A percentile compares a stretch with the other conserved stretches of the same genome.
Evolutionary conservation across 1,140 invertebrate genomes (phyloP).

Genomic region (Apis laboriosa): DNA sequence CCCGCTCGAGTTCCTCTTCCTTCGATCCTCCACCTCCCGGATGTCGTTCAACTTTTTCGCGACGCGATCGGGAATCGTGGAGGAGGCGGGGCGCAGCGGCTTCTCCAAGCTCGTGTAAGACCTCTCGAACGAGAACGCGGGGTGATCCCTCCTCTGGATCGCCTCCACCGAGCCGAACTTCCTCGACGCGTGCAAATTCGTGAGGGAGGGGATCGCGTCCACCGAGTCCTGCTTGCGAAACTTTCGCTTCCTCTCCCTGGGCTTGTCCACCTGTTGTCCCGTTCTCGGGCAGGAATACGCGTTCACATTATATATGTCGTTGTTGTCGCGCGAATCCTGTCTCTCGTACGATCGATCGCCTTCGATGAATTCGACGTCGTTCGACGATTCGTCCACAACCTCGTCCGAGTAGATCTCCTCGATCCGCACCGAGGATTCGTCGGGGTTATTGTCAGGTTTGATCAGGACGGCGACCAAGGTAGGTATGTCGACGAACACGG

Average conservation of each 20-base stretch:
- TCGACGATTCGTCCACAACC: constrained; percentile 54
- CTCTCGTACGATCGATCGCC: background rate
- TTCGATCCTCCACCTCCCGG: constrained; percentile 64
- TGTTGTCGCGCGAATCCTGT: background rate
- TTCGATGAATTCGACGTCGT: constrained; percentile 58
- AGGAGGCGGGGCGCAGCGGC: background rate
- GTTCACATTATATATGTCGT: no score
- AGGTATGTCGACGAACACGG: constrained; percentile 72
- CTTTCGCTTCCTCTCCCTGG: constrained; percentile 30
- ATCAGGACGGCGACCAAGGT: constrained; percentile 73
- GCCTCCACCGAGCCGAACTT: constrained; percentile 66
- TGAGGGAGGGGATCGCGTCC: constrained; percentile 41
- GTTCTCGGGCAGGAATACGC: background rate
- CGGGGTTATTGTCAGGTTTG: constrained; percentile 67
- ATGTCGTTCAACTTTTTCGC: constrained; percentile 67
- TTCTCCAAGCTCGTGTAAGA: constrained; percentile 65
- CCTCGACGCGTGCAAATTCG: constrained; percentile 55
- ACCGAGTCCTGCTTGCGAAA: constrained; percentile 69
- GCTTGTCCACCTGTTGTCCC: background rate
- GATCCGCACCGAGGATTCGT: constrained; percentile 60
- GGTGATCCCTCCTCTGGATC: constrained; percentile 46
- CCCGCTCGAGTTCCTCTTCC: constrained; percentile 16
- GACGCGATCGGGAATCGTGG: background rate
- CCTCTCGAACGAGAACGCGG: constrained; percentile 47
- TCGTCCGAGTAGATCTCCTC: constrained; percentile 71